phyloP scores from a whole-genome alignment of 1,140 invertebrate genomes.

The Plodia interpunctella region DNA sequence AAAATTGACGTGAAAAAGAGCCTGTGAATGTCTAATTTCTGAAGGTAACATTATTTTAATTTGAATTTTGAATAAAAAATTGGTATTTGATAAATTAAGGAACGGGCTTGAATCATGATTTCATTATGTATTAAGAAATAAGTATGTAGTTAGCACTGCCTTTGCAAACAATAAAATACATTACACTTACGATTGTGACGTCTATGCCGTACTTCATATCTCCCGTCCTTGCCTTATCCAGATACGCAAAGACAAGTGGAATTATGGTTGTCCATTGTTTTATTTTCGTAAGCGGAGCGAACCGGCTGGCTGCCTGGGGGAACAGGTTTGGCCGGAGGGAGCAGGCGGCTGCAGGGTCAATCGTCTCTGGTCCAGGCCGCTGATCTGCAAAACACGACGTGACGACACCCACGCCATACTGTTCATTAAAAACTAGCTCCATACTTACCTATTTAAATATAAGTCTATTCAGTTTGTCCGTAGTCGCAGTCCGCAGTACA shows the following conservation, averaged over 20 bases:
- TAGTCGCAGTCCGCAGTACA: too few relatives aligned
- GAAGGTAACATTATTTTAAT: too few relatives aligned
- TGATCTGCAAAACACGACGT: constrained; percentile 44
- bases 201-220: too few relatives aligned
- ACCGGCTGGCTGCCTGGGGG: constrained; percentile 16
- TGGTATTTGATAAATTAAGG: too few relatives aligned
- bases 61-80: too few relatives aligned
- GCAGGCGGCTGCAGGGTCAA: constrained; percentile 47
- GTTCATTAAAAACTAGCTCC: constrained; percentile 5
- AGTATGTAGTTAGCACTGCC: too few relatives aligned
- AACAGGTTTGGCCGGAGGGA: constrained; percentile 55
- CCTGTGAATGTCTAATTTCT: too few relatives aligned
- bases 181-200: too few relatives aligned
- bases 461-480: not conserved
- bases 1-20: too few relatives aligned
- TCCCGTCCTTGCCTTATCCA: constrained; percentile 3
- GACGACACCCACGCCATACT: constrained; percentile 39
- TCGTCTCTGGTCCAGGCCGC: constrained; percentile 46
- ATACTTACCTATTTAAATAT: not conserved
- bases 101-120: not conserved
- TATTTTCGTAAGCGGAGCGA: constrained; percentile 19
- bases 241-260: constrained; percentile 15
- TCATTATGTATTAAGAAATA: not conserved
- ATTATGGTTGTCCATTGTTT: constrained; percentile 22
- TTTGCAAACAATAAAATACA: too few relatives aligned